Evolutionary conservation across 2,113 vertebrate genomes (phyloP), one percentile per base, ranked within the genome.

Genomic region (Otis tarda): DNA sequence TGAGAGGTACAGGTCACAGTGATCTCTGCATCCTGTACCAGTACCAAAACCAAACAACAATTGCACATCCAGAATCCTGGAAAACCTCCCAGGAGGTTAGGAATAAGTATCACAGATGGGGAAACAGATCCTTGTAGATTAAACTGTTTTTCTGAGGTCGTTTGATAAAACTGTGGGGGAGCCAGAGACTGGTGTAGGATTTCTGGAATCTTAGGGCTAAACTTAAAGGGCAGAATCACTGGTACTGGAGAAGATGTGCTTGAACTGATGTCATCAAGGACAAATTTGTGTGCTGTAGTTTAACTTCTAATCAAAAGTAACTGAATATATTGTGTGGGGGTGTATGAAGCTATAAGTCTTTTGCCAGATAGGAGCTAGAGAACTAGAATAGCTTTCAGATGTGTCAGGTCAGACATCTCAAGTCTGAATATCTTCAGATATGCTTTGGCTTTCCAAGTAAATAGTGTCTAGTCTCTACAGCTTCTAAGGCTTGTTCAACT

Each of bases 381-480:
- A 81, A 49, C 64, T 64, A 57, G 63, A 90, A 33, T 4, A 63
- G 24, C 45, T 80, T 88, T 80, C 52, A 86, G 28, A 68, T 57
- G 2, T 89, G 43, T 52, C 68, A 75, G 31, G 47, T 79, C 69
- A 93, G 52, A 53, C 75, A 88, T 56, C 21, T 83, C 43, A 88
- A 86, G 43, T 86, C 56, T 89, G 57, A 95, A 35, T 79, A 73
- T 64, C 76, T 89, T 92, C 49, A 94, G 49, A 73, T 84, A 84
- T 43, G 41, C 43, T 39, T 90, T 86, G 35, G 71, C 30, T 93
- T 95, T 89, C 83, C 64, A 89, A 92, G 35, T 84, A 95, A 96
- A 89, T 84, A 64, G 20, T 6, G 1, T 67, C 39, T 75, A 93
- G 74, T 73, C 61, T 87, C 57, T 90, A 50, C 37, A 87, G 76